Evolutionary conservation across 30 jellyfish, hydroid and myxozoan species (phyloP), one percentile per base, ranked within the genome.

Genomic region (Rhopilema esculentum): DNA sequence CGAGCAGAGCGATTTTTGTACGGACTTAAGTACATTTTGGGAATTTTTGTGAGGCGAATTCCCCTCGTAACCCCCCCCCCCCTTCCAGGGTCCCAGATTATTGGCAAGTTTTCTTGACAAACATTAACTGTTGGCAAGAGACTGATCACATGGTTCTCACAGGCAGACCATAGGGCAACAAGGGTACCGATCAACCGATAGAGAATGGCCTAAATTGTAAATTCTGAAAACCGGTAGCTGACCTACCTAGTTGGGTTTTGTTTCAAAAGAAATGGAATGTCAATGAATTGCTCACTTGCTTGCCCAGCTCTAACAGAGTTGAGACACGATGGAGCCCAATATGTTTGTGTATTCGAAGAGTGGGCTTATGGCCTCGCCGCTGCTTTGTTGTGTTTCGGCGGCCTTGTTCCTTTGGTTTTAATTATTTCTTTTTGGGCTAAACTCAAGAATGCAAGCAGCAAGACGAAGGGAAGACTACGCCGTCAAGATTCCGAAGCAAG

Each of bases 291-390:
- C 24, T 49, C 89, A 17, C 9, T 84, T 16, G 48, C 32, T 8
- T 84, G 93, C 33, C 93, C 93, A 24, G 67, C 66, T 12, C 76
- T 84, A 19, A 84, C 93, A 24, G 73, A 25, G 49, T 29, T 84
- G 26, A 22, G 9, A 22, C 93, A 66, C 32, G 88, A 75, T 49
- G 88, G 82, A 19, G 80, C 30, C 28, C 65, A 20, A 1, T 83
- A 33, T 77, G 18, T 77, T 26, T 91, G 97, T 70, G 84, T 66
- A 32, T 91, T 63, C 80, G 80, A 74, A 16, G 73, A 66, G 23
- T 91, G 97, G 97, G 93, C 93, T 62, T 91, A 75, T 52, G 97
- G 97, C 0, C 49, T 91, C 74, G 91, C 91, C 23, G 97, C 97
- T 0, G 84, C 83, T 16, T 69, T 82, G 76, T 18, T 87, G 53